These are phyloP conservation scores for Venturia canescens DNA, from an alignment of 1,140 invertebrate genomes.

Conservation along the genomic window DNA sequence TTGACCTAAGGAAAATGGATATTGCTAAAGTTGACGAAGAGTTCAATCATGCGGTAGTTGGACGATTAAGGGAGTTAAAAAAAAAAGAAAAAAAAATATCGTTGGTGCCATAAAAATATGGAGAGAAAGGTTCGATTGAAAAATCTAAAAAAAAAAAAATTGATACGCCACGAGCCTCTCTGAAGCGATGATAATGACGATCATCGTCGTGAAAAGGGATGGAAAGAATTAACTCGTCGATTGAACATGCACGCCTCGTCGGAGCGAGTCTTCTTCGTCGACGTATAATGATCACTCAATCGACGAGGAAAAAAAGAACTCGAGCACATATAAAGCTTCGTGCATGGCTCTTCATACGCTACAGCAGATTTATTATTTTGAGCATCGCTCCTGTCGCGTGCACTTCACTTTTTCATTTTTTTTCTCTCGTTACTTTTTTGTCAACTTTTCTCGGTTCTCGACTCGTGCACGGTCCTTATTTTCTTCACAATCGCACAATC, in stretches of 20 bases:
- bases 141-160: constrained; percentile 13
- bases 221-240: constrained; percentile 18
- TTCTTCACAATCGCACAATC: no score
- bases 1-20: neutral
- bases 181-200: constrained; percentile 16
- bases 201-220: neutral
- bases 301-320: constrained; percentile 9
- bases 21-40: neutral
- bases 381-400: constrained; percentile 30
- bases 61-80: neutral
- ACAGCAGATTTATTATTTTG: constrained; percentile 35
- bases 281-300: constrained; percentile 28
- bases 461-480: no score
- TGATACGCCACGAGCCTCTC: neutral
- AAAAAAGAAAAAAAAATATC: constrained; percentile 1
- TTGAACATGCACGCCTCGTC: constrained; percentile 32
- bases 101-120: constrained; percentile 9
- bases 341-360: constrained; percentile 3
- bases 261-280: constrained; percentile 12
- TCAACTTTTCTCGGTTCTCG: no score
- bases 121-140: neutral
- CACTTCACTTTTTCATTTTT: neutral
- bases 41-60: no score
- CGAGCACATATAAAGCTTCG: neutral
- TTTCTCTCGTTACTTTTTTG: neutral